A percentile compares a stretch with the other conserved stretches of the same genome.
Evolutionary conservation across 2,888 invertebrate genomes (phyloP).

Genomic region (Epiblema foenella): DNA sequence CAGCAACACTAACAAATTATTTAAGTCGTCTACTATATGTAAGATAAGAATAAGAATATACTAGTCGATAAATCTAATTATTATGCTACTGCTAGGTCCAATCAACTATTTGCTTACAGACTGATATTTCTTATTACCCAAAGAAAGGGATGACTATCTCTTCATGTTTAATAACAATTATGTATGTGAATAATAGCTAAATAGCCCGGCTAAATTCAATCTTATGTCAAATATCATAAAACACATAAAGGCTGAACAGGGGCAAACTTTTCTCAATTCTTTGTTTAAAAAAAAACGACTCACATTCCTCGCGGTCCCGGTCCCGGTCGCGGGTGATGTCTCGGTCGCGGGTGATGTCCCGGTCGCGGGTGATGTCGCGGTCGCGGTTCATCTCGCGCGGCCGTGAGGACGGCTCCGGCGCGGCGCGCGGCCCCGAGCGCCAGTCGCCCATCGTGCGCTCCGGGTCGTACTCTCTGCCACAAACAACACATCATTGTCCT

Average conservation of each 20-base stretch:
- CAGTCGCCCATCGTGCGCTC: constrained; percentile 91
- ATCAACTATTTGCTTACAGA: neutral
- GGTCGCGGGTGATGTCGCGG: constrained; percentile 59
- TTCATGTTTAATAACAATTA: neutral
- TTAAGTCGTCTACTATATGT: no score
- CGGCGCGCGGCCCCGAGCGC: constrained; percentile 88
- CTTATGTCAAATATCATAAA: no score
- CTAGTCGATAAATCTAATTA: no score
- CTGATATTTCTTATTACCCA: no score
- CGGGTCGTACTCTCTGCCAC: constrained; percentile 82
- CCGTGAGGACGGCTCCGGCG: constrained; percentile 71
- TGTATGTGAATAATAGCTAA: neutral
- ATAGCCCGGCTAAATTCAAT: neutral
- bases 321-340: constrained; percentile 47
- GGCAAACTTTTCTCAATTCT: no score
- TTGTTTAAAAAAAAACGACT: constrained; percentile 5
- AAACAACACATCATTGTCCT: neutral
- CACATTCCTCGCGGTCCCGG: constrained; percentile 55
- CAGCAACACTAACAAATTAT: no score
- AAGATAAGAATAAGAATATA: no score
- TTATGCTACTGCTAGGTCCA: no score
- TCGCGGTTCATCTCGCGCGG: constrained; percentile 55
- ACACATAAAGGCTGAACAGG: no score
- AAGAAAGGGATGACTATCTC: neutral
- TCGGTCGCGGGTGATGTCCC: constrained; percentile 63